Evolutionary conservation across 2,113 vertebrate species (phyloP).

Genomic region (Megaceryle maxima): DNA sequence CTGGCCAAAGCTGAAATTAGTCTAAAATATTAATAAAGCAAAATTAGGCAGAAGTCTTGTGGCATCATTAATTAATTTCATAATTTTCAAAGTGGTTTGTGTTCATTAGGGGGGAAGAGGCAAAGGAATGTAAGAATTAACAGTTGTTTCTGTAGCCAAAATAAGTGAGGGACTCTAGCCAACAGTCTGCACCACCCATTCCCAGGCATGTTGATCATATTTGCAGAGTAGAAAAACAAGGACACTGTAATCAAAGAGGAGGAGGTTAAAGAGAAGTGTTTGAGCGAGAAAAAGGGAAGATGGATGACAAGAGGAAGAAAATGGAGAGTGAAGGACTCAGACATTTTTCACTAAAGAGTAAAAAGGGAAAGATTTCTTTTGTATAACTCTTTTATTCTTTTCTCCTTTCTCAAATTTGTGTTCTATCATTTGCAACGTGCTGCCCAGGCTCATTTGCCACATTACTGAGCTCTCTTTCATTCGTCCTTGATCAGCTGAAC

Average conservation of each 20-base stretch:
- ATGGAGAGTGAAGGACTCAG: neutral
- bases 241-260: neutral
- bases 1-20: neutral
- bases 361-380: neutral
- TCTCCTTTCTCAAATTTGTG: neutral
- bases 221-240: constrained; percentile 9
- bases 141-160: constrained; percentile 14
- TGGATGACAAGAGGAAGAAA: neutral
- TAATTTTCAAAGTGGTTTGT: constrained; percentile 17
- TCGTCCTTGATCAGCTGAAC: neutral
- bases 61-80: constrained; percentile 34
- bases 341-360: neutral
- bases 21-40: constrained; percentile 1
- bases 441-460: neutral
- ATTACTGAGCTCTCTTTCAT: neutral
- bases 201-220: constrained; percentile 10
- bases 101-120: neutral
- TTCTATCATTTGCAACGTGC: neutral
- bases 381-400: neutral
- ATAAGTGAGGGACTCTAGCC: constrained; percentile 4
- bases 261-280: neutral
- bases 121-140: constrained; percentile 36
- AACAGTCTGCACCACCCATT: neutral
- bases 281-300: neutral
- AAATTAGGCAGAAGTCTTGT: constrained; percentile 11